These are phyloP conservation scores for Drosophila sechellia DNA, from an alignment of 1,140 invertebrate species.

Conservation along the genomic window DNA sequence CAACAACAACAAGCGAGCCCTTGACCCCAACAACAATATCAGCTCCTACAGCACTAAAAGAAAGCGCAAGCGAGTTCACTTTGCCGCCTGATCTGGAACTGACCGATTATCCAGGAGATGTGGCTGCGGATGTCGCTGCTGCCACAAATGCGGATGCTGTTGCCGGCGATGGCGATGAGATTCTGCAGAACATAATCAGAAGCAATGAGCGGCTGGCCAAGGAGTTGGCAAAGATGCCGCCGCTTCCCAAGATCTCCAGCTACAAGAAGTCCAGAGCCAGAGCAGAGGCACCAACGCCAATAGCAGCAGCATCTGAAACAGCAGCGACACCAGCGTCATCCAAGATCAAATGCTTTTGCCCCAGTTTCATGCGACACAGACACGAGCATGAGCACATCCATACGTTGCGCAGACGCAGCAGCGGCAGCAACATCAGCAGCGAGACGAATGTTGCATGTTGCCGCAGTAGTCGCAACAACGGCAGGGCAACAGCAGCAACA, in stretches of 20 bases:
- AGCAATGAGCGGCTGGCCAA: constrained; percentile 73
- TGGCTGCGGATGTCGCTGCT: constrained; percentile 12
- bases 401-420: constrained; percentile 44
- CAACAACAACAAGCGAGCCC: constrained; percentile 38
- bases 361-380: constrained; percentile 72
- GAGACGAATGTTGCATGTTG: constrained; percentile 39
- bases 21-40: constrained; percentile 36
- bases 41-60: constrained; percentile 42
- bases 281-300: constrained; percentile 3
- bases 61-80: constrained; percentile 80
- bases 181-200: constrained; percentile 71
- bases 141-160: constrained; percentile 8
- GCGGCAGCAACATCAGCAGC: constrained; percentile 30
- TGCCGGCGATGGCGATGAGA: constrained; percentile 56
- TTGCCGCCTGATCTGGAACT: constrained; percentile 64
- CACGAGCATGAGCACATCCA: constrained; percentile 57
- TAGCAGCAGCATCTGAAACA: constrained; percentile 4
- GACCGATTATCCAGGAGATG: constrained; percentile 22
- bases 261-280: constrained; percentile 48
- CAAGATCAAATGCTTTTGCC: constrained; percentile 68
- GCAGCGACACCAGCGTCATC: constrained; percentile 23
- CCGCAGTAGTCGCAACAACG: constrained; percentile 35
- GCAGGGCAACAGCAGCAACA: constrained; percentile 29
- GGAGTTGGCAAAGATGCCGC: constrained; percentile 79
- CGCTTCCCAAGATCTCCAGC: constrained; percentile 60